phyloP scores from a whole-genome alignment of 2,888 invertebrate species.

The Polyommatus iphigenia region DNA sequence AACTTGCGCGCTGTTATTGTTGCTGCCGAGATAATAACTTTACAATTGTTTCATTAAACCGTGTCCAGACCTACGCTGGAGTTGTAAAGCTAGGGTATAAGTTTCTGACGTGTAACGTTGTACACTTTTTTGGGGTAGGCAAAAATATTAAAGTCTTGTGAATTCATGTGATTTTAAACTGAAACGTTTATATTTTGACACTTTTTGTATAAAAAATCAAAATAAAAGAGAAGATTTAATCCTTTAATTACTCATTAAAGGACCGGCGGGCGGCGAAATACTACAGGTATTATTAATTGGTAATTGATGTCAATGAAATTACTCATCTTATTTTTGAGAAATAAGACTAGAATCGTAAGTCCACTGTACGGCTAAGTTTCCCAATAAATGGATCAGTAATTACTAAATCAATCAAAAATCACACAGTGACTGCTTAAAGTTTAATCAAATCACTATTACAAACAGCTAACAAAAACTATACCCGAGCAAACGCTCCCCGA shows the following conservation, averaged over 20 bases:
- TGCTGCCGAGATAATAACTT: constrained; percentile 32
- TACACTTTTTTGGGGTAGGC: background rate
- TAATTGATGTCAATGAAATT: no score
- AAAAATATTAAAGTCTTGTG: background rate
- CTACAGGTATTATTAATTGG: no score
- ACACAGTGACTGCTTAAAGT: background rate
- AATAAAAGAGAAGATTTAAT: no score
- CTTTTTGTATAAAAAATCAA: no score
- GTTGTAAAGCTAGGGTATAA: background rate
- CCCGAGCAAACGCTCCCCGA: background rate
- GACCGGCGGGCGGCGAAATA: no score
- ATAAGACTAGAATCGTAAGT: background rate
- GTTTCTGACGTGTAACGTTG: background rate
- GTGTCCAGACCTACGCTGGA: background rate
- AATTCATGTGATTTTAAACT: background rate
- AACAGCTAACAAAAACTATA: background rate
- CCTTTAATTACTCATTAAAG: no score
- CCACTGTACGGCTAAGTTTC: background rate
- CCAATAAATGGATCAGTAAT: background rate
- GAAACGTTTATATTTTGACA: no score
- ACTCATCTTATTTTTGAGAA: no score
- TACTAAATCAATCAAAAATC: background rate
- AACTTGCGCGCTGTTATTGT: constrained; percentile 41
- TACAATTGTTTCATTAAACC: constrained; percentile 29
- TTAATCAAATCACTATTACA: background rate